Evolutionary conservation across 2,888 invertebrate species (phyloP).

Genomic region (Cetonia aurata): DNA sequence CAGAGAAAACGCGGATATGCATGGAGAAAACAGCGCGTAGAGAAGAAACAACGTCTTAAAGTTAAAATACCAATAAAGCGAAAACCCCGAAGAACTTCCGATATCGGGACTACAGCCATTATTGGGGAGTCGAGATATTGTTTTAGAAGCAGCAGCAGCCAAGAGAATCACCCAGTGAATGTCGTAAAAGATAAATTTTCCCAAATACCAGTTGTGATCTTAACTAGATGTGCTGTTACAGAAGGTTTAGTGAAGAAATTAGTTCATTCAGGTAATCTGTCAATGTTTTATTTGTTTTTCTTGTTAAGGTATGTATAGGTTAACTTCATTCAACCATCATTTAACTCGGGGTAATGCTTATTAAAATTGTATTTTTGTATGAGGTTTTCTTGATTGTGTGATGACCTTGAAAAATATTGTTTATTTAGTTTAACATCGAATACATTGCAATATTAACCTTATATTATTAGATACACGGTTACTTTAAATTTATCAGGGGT

Average conservation of each 20-base stretch:
- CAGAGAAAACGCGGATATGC: neutral
- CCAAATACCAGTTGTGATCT: neutral
- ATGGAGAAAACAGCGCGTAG: neutral
- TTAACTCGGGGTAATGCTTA: too few species aligned
- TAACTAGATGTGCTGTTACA: constrained; percentile 4
- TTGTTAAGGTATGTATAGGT: neutral
- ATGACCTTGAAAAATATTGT: too few species aligned
- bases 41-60: neutral
- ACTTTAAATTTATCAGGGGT: too few species aligned
- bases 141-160: neutral
- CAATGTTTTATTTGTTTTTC: neutral
- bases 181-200: neutral
- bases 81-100: neutral
- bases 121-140: too few species aligned
- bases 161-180: neutral
- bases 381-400: too few species aligned
- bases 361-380: too few species aligned
- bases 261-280: neutral
- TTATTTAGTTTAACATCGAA: too few species aligned
- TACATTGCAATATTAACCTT: too few species aligned
- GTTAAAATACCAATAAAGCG: neutral
- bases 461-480: too few species aligned
- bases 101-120: neutral
- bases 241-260: constrained; percentile 3
- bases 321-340: neutral